Conservation (phyloP, 1,140 invertebrate genomes). For the Berghia stephanieae region DNA sequence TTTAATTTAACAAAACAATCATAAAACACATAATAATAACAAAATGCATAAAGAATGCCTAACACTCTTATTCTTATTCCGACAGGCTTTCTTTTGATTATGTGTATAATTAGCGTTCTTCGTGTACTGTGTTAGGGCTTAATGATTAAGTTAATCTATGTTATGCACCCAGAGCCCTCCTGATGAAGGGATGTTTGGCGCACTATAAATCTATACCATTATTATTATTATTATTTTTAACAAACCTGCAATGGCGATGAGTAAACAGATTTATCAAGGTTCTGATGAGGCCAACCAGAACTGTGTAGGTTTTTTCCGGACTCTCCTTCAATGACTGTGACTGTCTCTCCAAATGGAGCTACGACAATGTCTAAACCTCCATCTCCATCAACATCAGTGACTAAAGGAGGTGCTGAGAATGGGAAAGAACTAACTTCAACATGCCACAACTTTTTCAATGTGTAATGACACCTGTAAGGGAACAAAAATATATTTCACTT, state of each 20-base stretch:
- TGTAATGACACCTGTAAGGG: slow-evolving; percentile 52
- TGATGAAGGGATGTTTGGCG: too few relatives aligned
- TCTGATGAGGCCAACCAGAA: slow-evolving; percentile 56
- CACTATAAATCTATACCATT: too few relatives aligned
- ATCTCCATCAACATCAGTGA: slow-evolving; percentile 57
- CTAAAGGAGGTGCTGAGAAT: slow-evolving; percentile 56
- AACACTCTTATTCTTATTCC: background rate
- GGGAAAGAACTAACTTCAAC: slow-evolving; percentile 56
- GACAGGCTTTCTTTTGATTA: too few relatives aligned
- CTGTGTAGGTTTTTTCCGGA: slow-evolving; percentile 47
- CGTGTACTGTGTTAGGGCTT: too few relatives aligned
- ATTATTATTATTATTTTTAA: background rate
- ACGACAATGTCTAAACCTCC: slow-evolving; percentile 53
- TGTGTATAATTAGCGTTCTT: too few relatives aligned
- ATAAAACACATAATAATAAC: background rate
- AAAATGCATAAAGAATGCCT: background rate
- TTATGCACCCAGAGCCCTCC: too few relatives aligned
- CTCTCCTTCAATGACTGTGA: slow-evolving; percentile 54
- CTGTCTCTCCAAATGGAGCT: slow-evolving; percentile 54
- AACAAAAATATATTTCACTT: background rate
- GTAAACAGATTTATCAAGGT: slow-evolving; percentile 54
- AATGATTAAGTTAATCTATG: too few relatives aligned
- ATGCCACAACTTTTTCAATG: slow-evolving; percentile 54
- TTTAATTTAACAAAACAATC: background rate
- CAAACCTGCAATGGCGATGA: slow-evolving; percentile 58